phyloP scores from a whole-genome alignment of 2,797 vertebrate genomes.

The Oryzias dopingdopingensis region DNA sequence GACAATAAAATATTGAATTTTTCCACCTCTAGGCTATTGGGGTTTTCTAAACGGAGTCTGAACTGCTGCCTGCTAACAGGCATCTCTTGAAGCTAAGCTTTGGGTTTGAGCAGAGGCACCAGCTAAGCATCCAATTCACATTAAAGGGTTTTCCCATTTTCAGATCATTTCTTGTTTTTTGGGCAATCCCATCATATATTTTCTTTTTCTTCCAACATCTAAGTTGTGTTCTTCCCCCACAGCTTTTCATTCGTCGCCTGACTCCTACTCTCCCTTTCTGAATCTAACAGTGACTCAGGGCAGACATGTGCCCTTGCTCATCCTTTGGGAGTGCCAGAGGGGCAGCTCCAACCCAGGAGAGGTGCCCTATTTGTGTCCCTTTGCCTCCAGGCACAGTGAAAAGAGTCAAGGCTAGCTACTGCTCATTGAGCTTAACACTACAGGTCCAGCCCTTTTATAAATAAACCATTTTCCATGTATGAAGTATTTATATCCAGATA shows the following conservation, averaged over 20 bases:
- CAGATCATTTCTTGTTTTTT: slow-evolving; percentile 4
- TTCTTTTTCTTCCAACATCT: background rate
- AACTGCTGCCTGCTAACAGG: slow-evolving; percentile 38
- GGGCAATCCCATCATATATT: slow-evolving; percentile 3
- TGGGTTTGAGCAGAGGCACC: slow-evolving; percentile 20
- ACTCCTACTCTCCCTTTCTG: slow-evolving; percentile 10
- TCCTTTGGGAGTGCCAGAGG: slow-evolving; percentile 30
- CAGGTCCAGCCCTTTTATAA: slow-evolving; percentile 3
- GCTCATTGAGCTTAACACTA: slow-evolving; percentile 19
- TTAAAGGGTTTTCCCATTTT: slow-evolving; percentile 19
- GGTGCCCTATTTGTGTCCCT: slow-evolving; percentile 29
- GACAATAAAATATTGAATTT: slow-evolving; percentile 56
- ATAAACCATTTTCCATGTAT: background rate
- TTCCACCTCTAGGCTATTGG: slow-evolving; percentile 39
- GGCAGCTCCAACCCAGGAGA: slow-evolving; percentile 18
- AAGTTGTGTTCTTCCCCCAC: slow-evolving; percentile 4
- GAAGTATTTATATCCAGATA: background rate
- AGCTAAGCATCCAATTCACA: slow-evolving; percentile 31
- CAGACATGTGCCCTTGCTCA: slow-evolving; percentile 29
- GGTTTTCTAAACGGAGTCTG: slow-evolving; percentile 35
- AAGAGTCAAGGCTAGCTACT: slow-evolving; percentile 31
- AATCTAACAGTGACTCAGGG: slow-evolving; percentile 39
- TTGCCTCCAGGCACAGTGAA: slow-evolving; percentile 20
- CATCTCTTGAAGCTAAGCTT: slow-evolving; percentile 44
- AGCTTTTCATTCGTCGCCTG: slow-evolving; percentile 3